Base-by-base conservation (phyloP, 2,888 invertebrate genomes). In the Synergus japonicus region DNA sequence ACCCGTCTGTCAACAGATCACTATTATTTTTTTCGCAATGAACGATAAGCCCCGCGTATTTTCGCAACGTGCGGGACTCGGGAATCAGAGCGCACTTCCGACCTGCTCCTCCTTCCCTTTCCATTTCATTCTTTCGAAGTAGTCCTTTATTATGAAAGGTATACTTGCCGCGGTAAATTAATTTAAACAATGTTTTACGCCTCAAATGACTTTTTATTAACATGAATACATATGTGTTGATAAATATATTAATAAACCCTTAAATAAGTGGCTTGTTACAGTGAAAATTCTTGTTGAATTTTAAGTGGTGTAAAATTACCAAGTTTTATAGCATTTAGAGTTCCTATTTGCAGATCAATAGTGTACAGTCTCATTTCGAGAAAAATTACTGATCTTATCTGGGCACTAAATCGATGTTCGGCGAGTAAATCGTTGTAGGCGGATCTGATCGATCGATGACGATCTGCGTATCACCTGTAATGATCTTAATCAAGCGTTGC, bases 71-170 rank as follows among this genome's bases (percentile, higher is more conserved):
- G 54, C 73, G 73, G 73, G 49, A 73, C 73, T 73, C 73, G 73
- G 54, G 73, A 73, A 73, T 73, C 37, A 73, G 73, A 73, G 73
- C 73, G 29, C 73, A 49, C 73, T 73, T 73, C 73, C 73, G 73
- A 73, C 73, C 73, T 54, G 49, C 46, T 69, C 69, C 69, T 69
- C 69, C 49, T 73, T 69, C 67, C 67, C 37, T 73, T 54, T 73
- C 54, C n/a, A 49, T 73, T 69, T 69, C 69, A 69, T 54, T 73
- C 37, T 46, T 73, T 69, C 10, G 10, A 22, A 60, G 18, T 22
- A 69, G 49, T 69, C 49, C 69, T 69, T 73, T 37, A 54, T 54
- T 73, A 73, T 54, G 49, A 10, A 54, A 73, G 37, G 73, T 73
- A 10, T 54, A n/a, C 73, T 54, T n/a, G 29, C 15, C 54, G 29